Percentiles rank a stretch among this genome's conserved stretches.
Evolutionary conservation across 2,888 invertebrate genomes (phyloP).

Genomic region (Nebria brevicollis): DNA sequence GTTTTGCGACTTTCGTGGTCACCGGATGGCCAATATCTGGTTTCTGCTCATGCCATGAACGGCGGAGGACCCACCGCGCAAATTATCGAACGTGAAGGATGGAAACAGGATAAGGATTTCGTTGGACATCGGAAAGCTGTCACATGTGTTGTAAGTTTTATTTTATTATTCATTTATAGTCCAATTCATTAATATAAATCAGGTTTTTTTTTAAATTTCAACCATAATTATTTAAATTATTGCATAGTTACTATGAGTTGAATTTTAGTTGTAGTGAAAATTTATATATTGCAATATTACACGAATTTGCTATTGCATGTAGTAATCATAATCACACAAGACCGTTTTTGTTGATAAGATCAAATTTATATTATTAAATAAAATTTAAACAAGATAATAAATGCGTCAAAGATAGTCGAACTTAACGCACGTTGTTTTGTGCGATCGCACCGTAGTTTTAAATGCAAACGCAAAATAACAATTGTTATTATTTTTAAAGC

Average conservation of each 20-base stretch:
- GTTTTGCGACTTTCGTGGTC: constrained; percentile 95
- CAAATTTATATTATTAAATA: too few species aligned
- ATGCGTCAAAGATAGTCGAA: too few species aligned
- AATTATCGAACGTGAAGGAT: constrained; percentile 93
- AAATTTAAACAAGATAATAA: too few species aligned
- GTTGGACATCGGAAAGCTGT: constrained; percentile 98
- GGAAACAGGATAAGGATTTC: constrained; percentile 95
- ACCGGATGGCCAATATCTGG: constrained; percentile 95
- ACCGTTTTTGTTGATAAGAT: too few species aligned
- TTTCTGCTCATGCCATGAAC: constrained; percentile 99
- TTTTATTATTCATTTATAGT: background rate
- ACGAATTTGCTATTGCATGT: too few species aligned
- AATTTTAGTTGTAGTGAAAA: too few species aligned
- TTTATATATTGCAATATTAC: too few species aligned
- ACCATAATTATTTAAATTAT: too few species aligned
- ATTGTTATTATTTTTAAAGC: constrained; percentile 64
- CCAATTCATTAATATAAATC: background rate
- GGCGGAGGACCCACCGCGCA: constrained; percentile 97
- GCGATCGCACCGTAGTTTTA: too few species aligned
- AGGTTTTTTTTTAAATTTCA: background rate
- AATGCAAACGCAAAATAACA: background rate
- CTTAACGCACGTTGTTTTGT: too few species aligned
- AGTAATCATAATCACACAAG: too few species aligned
- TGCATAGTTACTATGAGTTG: too few species aligned
- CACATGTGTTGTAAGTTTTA: constrained; percentile 80